Conservation (phyloP, 1,140 invertebrate genomes). For the Helicoverpa zea region DNA sequence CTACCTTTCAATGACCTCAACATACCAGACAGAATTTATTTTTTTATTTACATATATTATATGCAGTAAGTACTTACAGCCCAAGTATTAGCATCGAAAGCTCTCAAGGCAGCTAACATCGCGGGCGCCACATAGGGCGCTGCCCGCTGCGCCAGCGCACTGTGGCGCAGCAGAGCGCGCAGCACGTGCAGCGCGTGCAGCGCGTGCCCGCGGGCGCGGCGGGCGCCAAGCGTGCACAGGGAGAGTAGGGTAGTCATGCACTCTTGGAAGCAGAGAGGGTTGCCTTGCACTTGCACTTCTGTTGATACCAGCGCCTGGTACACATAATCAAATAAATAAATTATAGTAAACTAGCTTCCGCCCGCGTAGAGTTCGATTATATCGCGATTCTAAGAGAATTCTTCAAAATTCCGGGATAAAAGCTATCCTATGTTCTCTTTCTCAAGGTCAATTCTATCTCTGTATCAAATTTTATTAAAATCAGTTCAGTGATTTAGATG, state of each 20-base stretch:
- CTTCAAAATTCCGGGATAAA: no score
- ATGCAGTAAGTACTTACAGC: slow-evolving; percentile 87
- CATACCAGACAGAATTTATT: no score
- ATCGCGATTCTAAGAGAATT: no score
- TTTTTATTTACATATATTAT: no score
- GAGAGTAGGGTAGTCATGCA: slow-evolving; percentile 88
- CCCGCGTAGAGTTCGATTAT: no score
- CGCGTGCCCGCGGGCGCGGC: slow-evolving; percentile 91
- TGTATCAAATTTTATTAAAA: no score
- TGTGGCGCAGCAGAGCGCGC: slow-evolving; percentile 92
- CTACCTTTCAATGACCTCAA: no score
- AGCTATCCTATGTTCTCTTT: no score
- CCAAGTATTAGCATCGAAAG: slow-evolving; percentile 93
- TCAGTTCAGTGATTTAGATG: no score
- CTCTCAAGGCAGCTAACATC: slow-evolving; percentile 91
- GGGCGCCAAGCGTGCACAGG: slow-evolving; percentile 47
- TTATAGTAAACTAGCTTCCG: no score
- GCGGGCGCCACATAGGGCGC: slow-evolving; percentile 91
- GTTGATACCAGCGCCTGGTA: slow-evolving; percentile 88
- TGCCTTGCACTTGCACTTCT: slow-evolving; percentile 88
- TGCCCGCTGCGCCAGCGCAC: slow-evolving; percentile 91
- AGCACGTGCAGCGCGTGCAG: slow-evolving; percentile 96
- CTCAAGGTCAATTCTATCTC: no score
- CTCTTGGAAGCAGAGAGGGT: slow-evolving; percentile 87
- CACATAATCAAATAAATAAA: background rate